These are phyloP conservation scores for Pammene fasciana DNA, from an alignment of 2,888 invertebrate species.

Conservation along the genomic window DNA sequence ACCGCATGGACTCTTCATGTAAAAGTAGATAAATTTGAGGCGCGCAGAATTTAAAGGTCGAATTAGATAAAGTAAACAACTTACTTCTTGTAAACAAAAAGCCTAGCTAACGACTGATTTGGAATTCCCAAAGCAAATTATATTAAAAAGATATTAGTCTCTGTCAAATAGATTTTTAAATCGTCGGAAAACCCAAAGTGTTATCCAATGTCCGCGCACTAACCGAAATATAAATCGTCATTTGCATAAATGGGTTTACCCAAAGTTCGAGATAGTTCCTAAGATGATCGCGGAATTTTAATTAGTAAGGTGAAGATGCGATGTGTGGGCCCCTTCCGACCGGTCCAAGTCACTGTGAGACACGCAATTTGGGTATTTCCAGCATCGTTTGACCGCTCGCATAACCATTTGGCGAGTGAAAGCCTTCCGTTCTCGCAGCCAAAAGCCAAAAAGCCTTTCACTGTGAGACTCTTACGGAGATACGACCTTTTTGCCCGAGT, in stretches of 20 bases:
- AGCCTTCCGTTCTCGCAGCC: conserved; percentile 49
- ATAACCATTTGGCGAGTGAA: conserved; percentile 64
- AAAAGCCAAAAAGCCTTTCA: conserved; percentile 16
- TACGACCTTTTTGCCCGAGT: conserved; percentile 25
- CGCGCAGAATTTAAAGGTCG: background rate
- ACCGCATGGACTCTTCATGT: too few relatives aligned
- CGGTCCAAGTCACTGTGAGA: conserved; percentile 45
- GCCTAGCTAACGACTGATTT: conserved; percentile 33
- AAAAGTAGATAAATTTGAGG: too few relatives aligned
- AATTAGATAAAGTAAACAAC: background rate
- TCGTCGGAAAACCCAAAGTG: conserved; percentile 44
- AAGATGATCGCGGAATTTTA: conserved; percentile 45
- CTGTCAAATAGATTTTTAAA: conserved; percentile 42
- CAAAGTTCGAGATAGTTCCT: conserved; percentile 48
- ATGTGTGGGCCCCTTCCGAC: conserved; percentile 44
- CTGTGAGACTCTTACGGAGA: background rate
- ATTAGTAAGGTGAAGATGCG: conserved; percentile 24
- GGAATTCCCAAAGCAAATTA: conserved; percentile 59
- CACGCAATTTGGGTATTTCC: conserved; percentile 66
- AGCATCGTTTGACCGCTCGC: conserved; percentile 54
- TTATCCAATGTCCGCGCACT: conserved; percentile 46
- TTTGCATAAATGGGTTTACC: conserved; percentile 67
- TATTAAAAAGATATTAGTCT: conserved; percentile 58
- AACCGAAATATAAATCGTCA: conserved; percentile 47
- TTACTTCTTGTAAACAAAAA: background rate